phyloP scores from a whole-genome alignment of 2,888 invertebrate species.

The Eupithecia subumbrata region DNA sequence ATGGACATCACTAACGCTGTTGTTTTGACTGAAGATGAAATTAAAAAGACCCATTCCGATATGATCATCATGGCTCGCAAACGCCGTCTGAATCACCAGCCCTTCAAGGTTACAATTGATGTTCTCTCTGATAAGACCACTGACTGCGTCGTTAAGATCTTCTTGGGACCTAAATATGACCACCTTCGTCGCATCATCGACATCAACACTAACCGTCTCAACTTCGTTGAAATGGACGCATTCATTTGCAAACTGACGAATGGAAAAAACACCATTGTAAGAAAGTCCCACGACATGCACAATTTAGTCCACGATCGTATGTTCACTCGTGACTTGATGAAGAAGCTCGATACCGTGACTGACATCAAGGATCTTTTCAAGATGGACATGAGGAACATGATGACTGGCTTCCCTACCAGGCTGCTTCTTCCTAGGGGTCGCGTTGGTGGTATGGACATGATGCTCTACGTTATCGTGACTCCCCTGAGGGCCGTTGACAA shows the following conservation, averaged over 20 bases:
- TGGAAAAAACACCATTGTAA: constrained; percentile 87
- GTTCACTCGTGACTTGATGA: constrained; percentile 86
- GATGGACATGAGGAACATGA: constrained; percentile 73
- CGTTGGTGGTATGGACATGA: constrained; percentile 86
- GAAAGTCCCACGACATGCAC: constrained; percentile 86
- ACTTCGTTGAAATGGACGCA: constrained; percentile 86
- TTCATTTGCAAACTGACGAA: constrained; percentile 85
- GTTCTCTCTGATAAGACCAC: constrained; percentile 82
- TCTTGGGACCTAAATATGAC: constrained; percentile 88
- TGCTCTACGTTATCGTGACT: constrained; percentile 85
- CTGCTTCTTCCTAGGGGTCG: constrained; percentile 89
- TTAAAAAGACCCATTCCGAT: constrained; percentile 76
- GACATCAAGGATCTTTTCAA: constrained; percentile 64
- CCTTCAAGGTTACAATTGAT: constrained; percentile 84
- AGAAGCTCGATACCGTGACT: constrained; percentile 83
- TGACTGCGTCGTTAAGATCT: constrained; percentile 86
- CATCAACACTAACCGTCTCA: constrained; percentile 83
- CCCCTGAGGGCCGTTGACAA: constrained; percentile 79
- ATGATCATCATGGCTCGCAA: constrained; percentile 83
- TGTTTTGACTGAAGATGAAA: constrained; percentile 73
- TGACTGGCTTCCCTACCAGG: constrained; percentile 88
- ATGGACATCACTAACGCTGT: constrained; percentile 86
- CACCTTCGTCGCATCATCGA: constrained; percentile 81
- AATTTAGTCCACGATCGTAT: constrained; percentile 87
- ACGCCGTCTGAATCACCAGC: constrained; percentile 86